These are phyloP conservation scores for Synanthedon formicaeformis DNA, from an alignment of 2,888 invertebrate genomes.

Conservation along the genomic window DNA sequence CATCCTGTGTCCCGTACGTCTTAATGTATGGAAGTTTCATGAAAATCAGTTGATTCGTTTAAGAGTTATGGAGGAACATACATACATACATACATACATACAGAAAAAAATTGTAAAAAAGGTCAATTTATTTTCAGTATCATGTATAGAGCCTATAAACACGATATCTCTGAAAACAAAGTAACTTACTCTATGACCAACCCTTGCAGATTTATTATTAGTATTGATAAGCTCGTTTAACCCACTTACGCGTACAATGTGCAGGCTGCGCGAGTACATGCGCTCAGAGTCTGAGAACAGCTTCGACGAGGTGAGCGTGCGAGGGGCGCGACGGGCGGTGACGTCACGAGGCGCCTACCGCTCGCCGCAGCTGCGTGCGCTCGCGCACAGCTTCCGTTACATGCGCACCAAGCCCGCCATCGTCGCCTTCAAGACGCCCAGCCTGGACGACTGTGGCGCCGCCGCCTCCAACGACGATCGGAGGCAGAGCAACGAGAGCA, in stretches of 20 bases:
- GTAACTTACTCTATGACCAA: no score
- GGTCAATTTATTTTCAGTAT: no score
- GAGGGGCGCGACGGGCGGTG: constrained; percentile 70
- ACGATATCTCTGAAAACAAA: no score
- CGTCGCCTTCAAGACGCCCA: constrained; percentile 88
- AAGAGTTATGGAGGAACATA: no score
- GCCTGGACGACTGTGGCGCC: constrained; percentile 72
- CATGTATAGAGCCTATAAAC: no score
- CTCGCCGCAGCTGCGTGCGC: constrained; percentile 73
- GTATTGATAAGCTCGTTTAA: no score
- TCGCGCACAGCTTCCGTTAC: constrained; percentile 83
- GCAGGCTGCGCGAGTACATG: constrained; percentile 76
- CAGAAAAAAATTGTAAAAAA: no score
- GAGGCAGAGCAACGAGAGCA: constrained; percentile 66
- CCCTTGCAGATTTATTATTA: no score
- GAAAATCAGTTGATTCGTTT: no score
- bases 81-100: no score
- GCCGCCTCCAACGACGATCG: constrained; percentile 38
- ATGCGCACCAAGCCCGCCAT: constrained; percentile 91
- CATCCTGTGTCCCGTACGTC: no score
- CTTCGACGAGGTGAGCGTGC: constrained; percentile 77
- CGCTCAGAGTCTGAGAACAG: constrained; percentile 85
- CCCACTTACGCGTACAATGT: constrained; percentile 8
- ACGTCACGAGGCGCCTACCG: constrained; percentile 55
- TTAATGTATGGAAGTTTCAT: no score